Base-by-base conservation (phyloP, 2,113 vertebrate genomes). In the Pseudorectes ferrugineus region DNA sequence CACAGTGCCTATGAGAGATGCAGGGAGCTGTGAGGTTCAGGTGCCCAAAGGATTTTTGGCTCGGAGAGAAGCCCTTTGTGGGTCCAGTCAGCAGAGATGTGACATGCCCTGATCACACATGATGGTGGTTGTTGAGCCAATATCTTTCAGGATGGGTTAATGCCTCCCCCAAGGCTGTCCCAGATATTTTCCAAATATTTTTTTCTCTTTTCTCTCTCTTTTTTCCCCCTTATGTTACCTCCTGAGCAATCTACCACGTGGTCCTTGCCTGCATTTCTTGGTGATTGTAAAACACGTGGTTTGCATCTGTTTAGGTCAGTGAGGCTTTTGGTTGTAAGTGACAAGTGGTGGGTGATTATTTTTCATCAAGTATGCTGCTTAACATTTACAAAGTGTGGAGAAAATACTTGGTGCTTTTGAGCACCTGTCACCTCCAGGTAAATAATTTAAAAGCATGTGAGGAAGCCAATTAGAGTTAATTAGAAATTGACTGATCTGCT, bases 401-500 rank as follows among this genome's bases (percentile, higher is more conserved):
- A 78, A 97, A 92, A 95, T 91, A 63, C 78, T 87, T 65, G 45
- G 68, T 77, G 55, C 36, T 95, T 96, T 93, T 93, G 55, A 95
- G 55, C 22, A 36, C 73, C 29, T 89, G 74, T 89, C 91, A 93
- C 63, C 51, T 82, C 48, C 92, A 94, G 93, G 92, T 94, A 96
- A 96, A 95, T 96, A 92, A 95, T 88, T 76, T 91, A 88, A 92
- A 82, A 93, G 72, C 72, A 88, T 63, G 54, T 83, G 85, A 95
- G 42, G 70, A 89, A 90, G 75, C 66, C 89, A 95, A 75, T 97
- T 97, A 96, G 71, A 76, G 38, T 80, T 97, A 96, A 96, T 88
- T 96, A 95, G 92, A 95, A 96, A 91, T 57, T 89, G 76, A 85
- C 73, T 94, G 88, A 95, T 96, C 82, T 94, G 67, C 78, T 92